Base-by-base conservation (phyloP, 2,797 vertebrate genomes). In the Nannoperca australis region DNA sequence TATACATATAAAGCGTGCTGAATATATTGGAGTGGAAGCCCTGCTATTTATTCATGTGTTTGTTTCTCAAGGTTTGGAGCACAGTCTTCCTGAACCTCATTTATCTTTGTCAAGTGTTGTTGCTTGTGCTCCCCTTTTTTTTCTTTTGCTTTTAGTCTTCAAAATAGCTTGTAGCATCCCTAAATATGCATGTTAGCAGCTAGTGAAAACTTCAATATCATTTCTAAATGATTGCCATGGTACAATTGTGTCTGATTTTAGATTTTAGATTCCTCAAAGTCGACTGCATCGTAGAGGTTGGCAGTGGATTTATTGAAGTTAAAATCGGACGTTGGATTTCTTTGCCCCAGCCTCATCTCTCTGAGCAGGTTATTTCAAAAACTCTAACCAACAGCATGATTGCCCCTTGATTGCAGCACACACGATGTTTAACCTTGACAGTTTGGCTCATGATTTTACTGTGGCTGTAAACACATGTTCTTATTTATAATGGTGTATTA, bases 341-440 rank as follows among this genome's bases (percentile, higher is more conserved):
- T 53, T 56, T 49, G 10, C 4, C 14, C 47, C 53, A n/a, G 47
- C 40, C 76, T 66, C 63, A 60, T 68, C 58, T 66, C n/a, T 8
- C 7, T 7, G 20, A 56, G 60, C 38, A 53, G 74, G 66, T 73
- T 38, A 76, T 44, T 78, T 84, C 38, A 77, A 70, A 78, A 63
- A 68, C 78, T 69, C 18, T 0, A 15, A 32, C 30, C 30, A 36
- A 2, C 7, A 34, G 36, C 36, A 0, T 58, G 68, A 64, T 76
- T 81, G 78, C 76, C 42, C 17, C 68, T 64, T 78, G 67, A 78
- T 81, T 62, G 69, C 69, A 74, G 61, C 72, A 62, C 44, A 36
- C 22, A 8, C 12, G 4, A 30, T 58, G 59, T 56, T 63, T 45
- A 59, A 62, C 78, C 24, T 69, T 63, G 5, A n/a, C 17, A n/a